A percentile compares a stretch with the other conserved stretches of the same genome.
Conservation (phyloP, 2,888 invertebrate species). For the Adelognathus sp. region DNA sequence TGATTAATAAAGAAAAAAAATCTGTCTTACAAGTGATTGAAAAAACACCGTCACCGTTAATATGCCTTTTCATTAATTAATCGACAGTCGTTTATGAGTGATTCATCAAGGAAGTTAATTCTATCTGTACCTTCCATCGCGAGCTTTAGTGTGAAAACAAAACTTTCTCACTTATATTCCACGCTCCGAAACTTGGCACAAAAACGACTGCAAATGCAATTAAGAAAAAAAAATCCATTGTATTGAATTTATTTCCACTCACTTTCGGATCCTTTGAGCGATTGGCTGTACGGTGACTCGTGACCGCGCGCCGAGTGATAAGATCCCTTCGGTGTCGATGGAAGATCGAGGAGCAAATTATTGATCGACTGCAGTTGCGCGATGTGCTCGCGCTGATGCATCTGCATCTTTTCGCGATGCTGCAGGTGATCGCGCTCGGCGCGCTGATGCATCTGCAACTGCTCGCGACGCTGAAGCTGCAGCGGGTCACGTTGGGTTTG, state of each 20-base stretch:
- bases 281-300: constrained; percentile 60
- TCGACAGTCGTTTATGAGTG: no score
- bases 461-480: constrained; percentile 31
- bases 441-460: constrained; percentile 42
- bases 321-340: constrained; percentile 60
- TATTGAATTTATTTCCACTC: not conserved
- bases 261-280: constrained; percentile 53
- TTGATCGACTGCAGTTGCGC: constrained; percentile 74
- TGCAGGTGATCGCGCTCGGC: constrained; percentile 43
- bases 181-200: not conserved
- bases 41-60: no score
- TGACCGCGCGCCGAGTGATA: constrained; percentile 56
- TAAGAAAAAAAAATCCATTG: not conserved
- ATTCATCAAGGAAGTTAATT: no score
- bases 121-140: no score
- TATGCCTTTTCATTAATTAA: no score
- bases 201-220: not conserved
- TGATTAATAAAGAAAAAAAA: no score
- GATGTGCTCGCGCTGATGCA: constrained; percentile 65
- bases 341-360: constrained; percentile 72
- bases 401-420: constrained; percentile 50
- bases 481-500: constrained; percentile 27
- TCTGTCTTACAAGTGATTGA: no score
- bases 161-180: no score
- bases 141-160: no score